phyloP scores from a whole-genome alignment of 2,888 invertebrate species.

The Toxonevra muliebris region DNA sequence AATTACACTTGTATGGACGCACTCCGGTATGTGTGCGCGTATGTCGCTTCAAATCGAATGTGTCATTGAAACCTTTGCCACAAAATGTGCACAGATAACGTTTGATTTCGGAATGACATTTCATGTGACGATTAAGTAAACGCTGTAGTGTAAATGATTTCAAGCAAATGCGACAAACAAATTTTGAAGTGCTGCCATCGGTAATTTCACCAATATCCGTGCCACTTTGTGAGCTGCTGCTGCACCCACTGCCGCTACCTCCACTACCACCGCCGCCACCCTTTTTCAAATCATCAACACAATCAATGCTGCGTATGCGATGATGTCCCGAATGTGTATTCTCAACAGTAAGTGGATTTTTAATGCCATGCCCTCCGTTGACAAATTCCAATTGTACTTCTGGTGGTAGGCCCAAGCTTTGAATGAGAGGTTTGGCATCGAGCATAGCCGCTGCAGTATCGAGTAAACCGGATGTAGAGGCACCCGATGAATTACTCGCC shows the following conservation, averaged over 20 bases:
- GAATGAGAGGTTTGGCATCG: conserved; percentile 72
- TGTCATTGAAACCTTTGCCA: conserved; percentile 99
- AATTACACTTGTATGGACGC: conserved; percentile 96
- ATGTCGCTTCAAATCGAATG: conserved; percentile 98
- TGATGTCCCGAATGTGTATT: conserved; percentile 62
- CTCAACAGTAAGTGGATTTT: conserved; percentile 90
- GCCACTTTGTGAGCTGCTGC: conserved; percentile 33
- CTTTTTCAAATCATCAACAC: conserved; percentile 59
- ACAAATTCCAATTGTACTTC: conserved; percentile 94
- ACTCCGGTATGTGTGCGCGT: conserved; percentile 99
- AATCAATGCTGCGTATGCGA: conserved; percentile 68
- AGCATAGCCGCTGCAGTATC: conserved; percentile 71
- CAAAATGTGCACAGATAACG: conserved; percentile 99
- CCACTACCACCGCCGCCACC: conserved; percentile 31
- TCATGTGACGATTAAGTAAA: conserved; percentile 97
- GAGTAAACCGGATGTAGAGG: conserved; percentile 66
- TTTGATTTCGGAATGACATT: conserved; percentile 99
- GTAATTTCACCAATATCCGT: conserved; percentile 46
- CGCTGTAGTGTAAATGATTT: conserved; percentile 95
- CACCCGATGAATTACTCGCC: conserved; percentile 67
- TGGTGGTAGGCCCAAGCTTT: conserved; percentile 87
- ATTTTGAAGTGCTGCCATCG: conserved; percentile 75
- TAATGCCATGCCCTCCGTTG: conserved; percentile 96
- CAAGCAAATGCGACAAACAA: conserved; percentile 90
- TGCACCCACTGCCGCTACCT: conserved; percentile 35